These are phyloP conservation scores for Pseudochromis fuscus DNA, from an alignment of 2,797 vertebrate species.

Conservation along the genomic window DNA sequence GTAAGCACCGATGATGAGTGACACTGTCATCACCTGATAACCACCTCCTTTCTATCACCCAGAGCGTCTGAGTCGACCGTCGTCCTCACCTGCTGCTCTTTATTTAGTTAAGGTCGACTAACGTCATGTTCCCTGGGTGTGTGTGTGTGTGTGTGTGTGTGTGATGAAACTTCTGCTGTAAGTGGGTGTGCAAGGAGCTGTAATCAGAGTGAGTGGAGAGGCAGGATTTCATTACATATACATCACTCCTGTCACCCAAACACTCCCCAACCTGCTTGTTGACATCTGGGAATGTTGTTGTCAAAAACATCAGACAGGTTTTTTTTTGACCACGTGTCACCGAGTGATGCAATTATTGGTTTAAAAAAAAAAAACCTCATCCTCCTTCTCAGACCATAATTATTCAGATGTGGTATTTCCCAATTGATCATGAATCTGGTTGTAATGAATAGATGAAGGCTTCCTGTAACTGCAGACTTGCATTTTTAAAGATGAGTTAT, in stretches of 20 bases:
- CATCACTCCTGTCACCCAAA: neutral
- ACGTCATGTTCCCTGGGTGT: conserved; percentile 11
- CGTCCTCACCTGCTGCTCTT: conserved; percentile 40
- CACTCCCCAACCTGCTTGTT: neutral
- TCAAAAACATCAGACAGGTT: no score
- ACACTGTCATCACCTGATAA: conserved; percentile 52
- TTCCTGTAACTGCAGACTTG: no score
- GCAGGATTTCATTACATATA: neutral
- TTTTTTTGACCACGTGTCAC: no score
- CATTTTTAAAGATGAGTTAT: no score
- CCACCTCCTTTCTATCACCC: conserved; percentile 13
- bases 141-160: conserved; percentile 15
- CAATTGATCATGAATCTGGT: no score
- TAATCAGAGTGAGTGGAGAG: neutral
- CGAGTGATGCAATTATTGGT: no score
- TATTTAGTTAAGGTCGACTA: conserved; percentile 41
- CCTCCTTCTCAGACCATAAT: no score
- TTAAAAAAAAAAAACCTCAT: no score
- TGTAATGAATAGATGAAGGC: no score
- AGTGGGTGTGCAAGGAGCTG: conserved; percentile 3
- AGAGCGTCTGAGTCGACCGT: conserved; percentile 7
- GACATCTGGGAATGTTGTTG: neutral
- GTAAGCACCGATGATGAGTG: conserved; percentile 42
- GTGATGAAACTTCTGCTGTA: neutral
- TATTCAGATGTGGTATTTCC: no score